A percentile compares a stretch with the other conserved stretches of the same genome.
These are phyloP conservation scores for Empidonax alnorum DNA, from an alignment of 2,113 vertebrate species.

Conservation along the genomic window DNA sequence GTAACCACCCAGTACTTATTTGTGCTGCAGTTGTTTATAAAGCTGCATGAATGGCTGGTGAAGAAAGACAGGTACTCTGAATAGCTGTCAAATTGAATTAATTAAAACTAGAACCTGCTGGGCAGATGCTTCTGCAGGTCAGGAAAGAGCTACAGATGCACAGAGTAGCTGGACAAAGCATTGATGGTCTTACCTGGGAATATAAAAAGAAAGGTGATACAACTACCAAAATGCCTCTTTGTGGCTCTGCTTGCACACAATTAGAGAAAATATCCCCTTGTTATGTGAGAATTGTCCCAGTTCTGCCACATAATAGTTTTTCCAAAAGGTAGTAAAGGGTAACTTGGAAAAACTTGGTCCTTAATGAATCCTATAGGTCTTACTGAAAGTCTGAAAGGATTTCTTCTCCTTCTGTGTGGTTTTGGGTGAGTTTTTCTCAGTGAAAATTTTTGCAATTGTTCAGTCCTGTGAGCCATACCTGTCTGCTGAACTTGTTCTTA, in stretches of 20 bases:
- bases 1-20: neutral
- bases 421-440: neutral
- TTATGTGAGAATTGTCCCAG: neutral
- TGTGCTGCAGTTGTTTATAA: neutral
- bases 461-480: neutral
- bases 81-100: neutral
- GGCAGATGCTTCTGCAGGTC: neutral
- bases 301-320: neutral
- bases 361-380: neutral
- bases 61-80: neutral
- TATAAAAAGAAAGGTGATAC: neutral
- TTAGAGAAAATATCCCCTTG: neutral
- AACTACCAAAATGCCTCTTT: neutral
- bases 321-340: neutral
- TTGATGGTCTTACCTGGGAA: neutral
- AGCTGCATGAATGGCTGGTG: neutral
- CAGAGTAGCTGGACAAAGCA: neutral
- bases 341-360: neutral
- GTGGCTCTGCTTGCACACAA: neutral
- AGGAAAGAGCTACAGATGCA: neutral
- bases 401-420: neutral
- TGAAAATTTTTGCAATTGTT: neutral
- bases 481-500: neutral
- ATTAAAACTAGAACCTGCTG: conserved; percentile 14
- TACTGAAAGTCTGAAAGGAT: neutral